Base-by-base conservation (phyloP, 2,888 invertebrate species). In the Tenthredo mesomela region DNA sequence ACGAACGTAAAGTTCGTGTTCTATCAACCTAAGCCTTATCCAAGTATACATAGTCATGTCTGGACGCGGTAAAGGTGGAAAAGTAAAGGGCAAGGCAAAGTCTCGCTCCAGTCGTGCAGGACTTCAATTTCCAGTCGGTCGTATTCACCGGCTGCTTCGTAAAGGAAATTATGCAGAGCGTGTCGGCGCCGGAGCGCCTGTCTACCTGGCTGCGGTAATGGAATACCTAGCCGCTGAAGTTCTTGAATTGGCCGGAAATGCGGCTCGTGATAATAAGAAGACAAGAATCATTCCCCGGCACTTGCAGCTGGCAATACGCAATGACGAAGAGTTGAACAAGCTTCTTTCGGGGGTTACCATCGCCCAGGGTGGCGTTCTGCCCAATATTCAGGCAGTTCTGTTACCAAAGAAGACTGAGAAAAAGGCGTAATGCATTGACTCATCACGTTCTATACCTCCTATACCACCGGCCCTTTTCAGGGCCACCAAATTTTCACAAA, bases 311-410 rank as follows among this genome's bases (percentile, higher is more conserved):
- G 97, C 97, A 71, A 95, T 97, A 87, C 94, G 96, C 21, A 97
- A 97, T 92, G 97, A 97, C 91, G 96, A 97, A 89, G 97, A 97
- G 90, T 93, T 97, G 90, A 96, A 96, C 92, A 96, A 95, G 91
- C 94, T 97, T 85, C 93, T 97, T 9, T 94, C 95, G 3, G 96
- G 96, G 73, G 97, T 97, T 1, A 97, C 96, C 47, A 97, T 97
- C 91, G 96, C 97, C 37, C 96, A 97, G 92, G 97, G 97, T 86
- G 97, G 97, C 89, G 97, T 97, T 0, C 92, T 97, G 90, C 97
- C 97, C 0, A 96, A 96, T 91, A 97, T 97, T 88, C 96, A 96
- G 89, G 95, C 96, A 5, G 95, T 96, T 40, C 93, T 97, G 2
- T 91, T 97, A 85, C 96, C 97, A 85, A 97, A 96, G 94, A 95